Conservation (phyloP, 2,797 vertebrate species). For the Neosilurus hyrtlii region DNA sequence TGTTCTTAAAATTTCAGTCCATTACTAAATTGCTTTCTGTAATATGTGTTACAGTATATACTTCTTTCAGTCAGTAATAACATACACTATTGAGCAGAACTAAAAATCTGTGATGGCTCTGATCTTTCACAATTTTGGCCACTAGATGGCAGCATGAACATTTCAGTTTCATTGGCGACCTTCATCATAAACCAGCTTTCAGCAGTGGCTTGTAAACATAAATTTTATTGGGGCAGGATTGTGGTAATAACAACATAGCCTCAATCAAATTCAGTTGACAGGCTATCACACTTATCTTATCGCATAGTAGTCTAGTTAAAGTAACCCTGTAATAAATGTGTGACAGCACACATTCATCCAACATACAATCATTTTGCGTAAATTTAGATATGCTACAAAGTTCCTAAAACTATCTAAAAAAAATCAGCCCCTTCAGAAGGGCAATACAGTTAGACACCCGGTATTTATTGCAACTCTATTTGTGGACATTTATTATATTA, state of each 20-base stretch:
- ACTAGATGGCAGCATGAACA: constrained; percentile 45
- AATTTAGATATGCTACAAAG: background rate
- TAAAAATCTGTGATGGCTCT: background rate
- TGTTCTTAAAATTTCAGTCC: no score
- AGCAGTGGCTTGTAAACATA: background rate
- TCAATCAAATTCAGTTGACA: background rate
- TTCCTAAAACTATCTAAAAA: background rate
- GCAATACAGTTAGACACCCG: background rate
- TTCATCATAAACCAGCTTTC: no score
- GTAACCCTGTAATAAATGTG: background rate
- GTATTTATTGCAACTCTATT: background rate
- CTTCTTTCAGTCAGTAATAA: background rate
- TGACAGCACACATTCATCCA: background rate
- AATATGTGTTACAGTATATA: background rate
- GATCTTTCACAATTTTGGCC: constrained; percentile 6
- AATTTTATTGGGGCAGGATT: background rate
- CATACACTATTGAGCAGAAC: background rate
- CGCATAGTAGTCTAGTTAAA: background rate
- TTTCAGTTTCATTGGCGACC: background rate
- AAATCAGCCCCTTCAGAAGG: background rate
- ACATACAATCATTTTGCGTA: background rate
- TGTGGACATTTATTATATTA: background rate
- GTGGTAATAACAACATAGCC: background rate
- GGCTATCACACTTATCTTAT: background rate
- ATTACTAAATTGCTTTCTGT: background rate